A percentile compares a stretch with the other conserved stretches of the same genome.
Conservation (phyloP, 2,888 invertebrate species). For the Coenonympha glycerion region DNA sequence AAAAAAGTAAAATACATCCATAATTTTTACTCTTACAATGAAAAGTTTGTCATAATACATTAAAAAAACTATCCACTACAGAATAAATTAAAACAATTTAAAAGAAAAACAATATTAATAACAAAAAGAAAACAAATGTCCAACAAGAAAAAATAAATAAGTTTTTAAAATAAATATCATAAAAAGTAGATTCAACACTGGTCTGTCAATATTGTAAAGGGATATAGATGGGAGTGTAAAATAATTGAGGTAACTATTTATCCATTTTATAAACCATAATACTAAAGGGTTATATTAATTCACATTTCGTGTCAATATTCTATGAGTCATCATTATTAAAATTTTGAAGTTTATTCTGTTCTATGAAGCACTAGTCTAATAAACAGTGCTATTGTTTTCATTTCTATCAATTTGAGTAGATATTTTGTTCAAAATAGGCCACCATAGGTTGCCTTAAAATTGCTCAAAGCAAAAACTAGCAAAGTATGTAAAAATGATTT, state of each 20-base stretch:
- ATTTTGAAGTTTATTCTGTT: too few species aligned
- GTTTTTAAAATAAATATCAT: conserved; percentile 54
- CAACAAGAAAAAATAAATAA: conserved; percentile 71
- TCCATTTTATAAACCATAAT: neutral
- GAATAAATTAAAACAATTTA: conserved; percentile 71
- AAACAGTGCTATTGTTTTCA: too few species aligned
- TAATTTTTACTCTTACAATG: conserved; percentile 37
- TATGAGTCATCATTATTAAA: too few species aligned
- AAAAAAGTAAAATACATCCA: conserved; percentile 55
- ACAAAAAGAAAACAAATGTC: conserved; percentile 64
- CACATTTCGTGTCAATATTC: too few species aligned
- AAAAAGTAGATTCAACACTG: conserved; percentile 70
- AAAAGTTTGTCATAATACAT: conserved; percentile 18
- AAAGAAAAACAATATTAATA: conserved; percentile 67
- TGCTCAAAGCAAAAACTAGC: too few species aligned
- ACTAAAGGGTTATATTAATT: too few species aligned
- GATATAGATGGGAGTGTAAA: conserved; percentile 31
- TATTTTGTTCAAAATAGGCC: too few species aligned
- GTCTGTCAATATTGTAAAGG: conserved; percentile 73
- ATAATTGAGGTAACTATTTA: conserved; percentile 28
- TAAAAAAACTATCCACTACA: conserved; percentile 54
- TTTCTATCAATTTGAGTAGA: too few species aligned
- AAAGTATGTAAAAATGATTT: too few species aligned
- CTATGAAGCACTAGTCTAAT: too few species aligned
- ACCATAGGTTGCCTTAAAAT: too few species aligned